Percentiles rank a stretch among this genome's conserved stretches.
Conservation (phyloP, 2,888 invertebrate species). For the Globia sparganii region DNA sequence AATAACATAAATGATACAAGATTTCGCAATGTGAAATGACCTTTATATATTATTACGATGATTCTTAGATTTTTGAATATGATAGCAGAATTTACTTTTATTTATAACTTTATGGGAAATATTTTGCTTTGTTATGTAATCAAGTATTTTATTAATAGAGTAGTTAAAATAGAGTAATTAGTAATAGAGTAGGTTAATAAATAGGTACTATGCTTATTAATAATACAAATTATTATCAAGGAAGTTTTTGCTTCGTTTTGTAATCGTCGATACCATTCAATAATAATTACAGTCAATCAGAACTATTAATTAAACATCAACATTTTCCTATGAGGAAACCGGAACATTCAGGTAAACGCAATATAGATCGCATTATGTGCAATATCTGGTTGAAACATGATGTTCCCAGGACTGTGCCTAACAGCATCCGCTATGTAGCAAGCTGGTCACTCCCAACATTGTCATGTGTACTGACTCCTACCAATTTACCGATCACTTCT, state of each 20-base stretch:
- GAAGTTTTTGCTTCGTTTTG: slow-evolving; percentile 6
- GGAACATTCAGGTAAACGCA: slow-evolving; percentile 4
- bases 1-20: slow-evolving; percentile 46
- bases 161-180: no score
- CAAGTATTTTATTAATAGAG: neutral
- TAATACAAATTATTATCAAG: neutral
- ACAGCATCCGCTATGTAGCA: slow-evolving; percentile 64
- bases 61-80: slow-evolving; percentile 25
- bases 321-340: slow-evolving; percentile 21
- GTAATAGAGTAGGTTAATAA: no score
- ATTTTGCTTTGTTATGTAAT: neutral
- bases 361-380: neutral
- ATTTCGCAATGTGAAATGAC: slow-evolving; percentile 46
- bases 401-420: slow-evolving; percentile 43
- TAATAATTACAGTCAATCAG: slow-evolving; percentile 23
- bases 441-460: slow-evolving; percentile 71
- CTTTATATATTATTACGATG: neutral
- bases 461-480: slow-evolving; percentile 55
- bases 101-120: neutral
- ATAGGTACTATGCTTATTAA: neutral
- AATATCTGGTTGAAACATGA: slow-evolving; percentile 34
- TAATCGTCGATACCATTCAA: neutral
- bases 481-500: slow-evolving; percentile 44
- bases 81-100: slow-evolving; percentile 11
- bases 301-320: slow-evolving; percentile 3